phyloP scores from a whole-genome alignment of 2,888 invertebrate species.

The Anorthoa munda region DNA sequence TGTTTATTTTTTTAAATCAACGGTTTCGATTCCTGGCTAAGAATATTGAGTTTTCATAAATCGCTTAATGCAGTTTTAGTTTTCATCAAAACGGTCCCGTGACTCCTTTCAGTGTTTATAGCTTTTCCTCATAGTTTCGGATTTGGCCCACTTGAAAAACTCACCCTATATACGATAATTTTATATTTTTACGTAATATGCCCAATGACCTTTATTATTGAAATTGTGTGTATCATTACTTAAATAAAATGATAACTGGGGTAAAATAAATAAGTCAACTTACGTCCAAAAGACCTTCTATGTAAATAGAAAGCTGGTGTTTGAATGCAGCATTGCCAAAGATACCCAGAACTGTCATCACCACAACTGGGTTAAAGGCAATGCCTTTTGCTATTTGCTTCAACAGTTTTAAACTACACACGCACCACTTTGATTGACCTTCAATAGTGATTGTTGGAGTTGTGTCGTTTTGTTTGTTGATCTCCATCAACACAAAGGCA shows the following conservation, averaged over 20 bases:
- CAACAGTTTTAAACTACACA: conserved; percentile 80
- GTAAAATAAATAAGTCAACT: conserved; percentile 65
- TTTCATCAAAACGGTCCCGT: too few relatives aligned
- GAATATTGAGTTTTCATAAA: too few relatives aligned
- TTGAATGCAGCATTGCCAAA: conserved; percentile 95
- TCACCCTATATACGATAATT: too few relatives aligned
- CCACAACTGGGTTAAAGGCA: conserved; percentile 96
- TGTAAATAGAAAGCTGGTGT: conserved; percentile 94
- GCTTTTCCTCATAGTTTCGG: too few relatives aligned
- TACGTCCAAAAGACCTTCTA: conserved; percentile 94
- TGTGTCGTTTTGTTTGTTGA: conserved; percentile 91
- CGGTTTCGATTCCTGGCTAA: too few relatives aligned
- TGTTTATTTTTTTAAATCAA: too few relatives aligned
- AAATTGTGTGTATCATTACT: background rate
- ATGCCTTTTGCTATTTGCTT: conserved; percentile 93
- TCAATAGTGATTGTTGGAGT: conserved; percentile 68
- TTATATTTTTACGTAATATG: too few relatives aligned
- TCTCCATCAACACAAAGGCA: conserved; percentile 97
- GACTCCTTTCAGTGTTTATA: too few relatives aligned
- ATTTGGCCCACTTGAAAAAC: too few relatives aligned
- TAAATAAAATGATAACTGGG: too few relatives aligned
- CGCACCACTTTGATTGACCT: conserved; percentile 69
- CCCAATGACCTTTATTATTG: too few relatives aligned
- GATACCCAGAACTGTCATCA: conserved; percentile 98
- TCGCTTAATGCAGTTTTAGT: too few relatives aligned